Base-by-base conservation (phyloP, 2,113 vertebrate genomes). In the Onychorhynchus coronatus region DNA sequence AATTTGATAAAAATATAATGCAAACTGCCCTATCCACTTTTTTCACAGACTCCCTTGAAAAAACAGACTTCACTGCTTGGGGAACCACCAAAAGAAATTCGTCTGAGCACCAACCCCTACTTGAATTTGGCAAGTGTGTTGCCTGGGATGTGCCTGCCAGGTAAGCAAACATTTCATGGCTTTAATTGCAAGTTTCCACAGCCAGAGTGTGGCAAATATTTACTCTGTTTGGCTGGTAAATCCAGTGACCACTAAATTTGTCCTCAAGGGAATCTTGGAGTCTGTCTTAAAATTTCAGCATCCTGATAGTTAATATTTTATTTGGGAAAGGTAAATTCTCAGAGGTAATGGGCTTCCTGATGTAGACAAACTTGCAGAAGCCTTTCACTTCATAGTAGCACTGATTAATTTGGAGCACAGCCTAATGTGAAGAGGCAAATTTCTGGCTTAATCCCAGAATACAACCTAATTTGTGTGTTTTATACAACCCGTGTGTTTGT, bases 101-200 rank as follows among this genome's bases (percentile, higher is more conserved):
- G 99, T 37, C 98, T 99, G 25, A 99, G 99, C 77, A 99, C 99
- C 71, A 99, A 99, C 95, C 99, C 99, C 5, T 99, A 99, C 96
- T 97, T 99, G 97, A 99, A 99, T 95, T 84, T 99, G 98, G 99
- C 99, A 49, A 99, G 99, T 46, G 99, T 99, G 44, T 96, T 99
- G 95, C 99, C 99, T 75, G 98, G 99, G 35, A 96, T 99, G 33
- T 98, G 98, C 61, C 97, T 99, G 89, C 98, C 99, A 97, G 98
- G 99, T 99, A 83, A 97, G 97, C 87, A 72, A 55, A 58, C 39
- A 5, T 24, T 47, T 20, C 20, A 12, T 4, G 4, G 37, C 3
- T 75, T 62, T 53, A 37, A 1, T 30, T 42, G n/a, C 52, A 52
- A 37, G 9, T 71, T 72, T 55, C 65, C 62, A 68, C 74, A 35